These are phyloP conservation scores for Pachypanchax playfairii DNA, from an alignment of 2,113 vertebrate genomes.

Conservation along the genomic window DNA sequence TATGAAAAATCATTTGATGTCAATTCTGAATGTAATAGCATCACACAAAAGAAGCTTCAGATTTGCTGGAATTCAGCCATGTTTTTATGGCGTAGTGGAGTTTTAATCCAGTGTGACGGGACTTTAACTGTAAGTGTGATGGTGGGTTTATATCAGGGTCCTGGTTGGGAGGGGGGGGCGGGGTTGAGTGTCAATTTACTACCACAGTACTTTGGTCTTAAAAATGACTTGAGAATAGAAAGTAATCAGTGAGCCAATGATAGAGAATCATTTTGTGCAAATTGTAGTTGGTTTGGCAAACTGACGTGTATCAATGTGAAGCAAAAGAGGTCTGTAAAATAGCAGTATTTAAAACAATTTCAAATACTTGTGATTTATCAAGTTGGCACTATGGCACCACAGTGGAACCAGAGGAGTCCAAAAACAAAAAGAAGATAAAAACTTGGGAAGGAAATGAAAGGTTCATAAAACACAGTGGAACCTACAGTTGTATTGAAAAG, in stretches of 20 bases:
- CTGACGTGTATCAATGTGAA: conserved; percentile 38
- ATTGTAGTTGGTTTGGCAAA: conserved; percentile 67
- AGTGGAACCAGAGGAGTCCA: conserved; percentile 69
- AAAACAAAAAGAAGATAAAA: conserved; percentile 31
- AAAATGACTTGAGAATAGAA: conserved; percentile 67
- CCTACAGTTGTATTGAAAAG: conserved; percentile 69
- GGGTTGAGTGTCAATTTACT: conserved; percentile 63
- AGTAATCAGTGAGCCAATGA: conserved; percentile 60
- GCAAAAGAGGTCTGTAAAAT: conserved; percentile 51
- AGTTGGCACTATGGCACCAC: conserved; percentile 73
- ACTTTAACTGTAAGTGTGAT: conserved; percentile 36
- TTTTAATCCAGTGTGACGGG: too few species aligned
- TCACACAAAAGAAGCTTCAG: too few species aligned
- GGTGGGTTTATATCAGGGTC: conserved; percentile 34
- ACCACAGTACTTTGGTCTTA: conserved; percentile 83
- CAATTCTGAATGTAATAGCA: too few species aligned
- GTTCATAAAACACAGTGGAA: conserved; percentile 65
- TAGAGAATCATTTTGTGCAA: conserved; percentile 69
- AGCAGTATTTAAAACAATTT: conserved; percentile 55
- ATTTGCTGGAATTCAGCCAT: too few species aligned
- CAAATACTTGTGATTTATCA: conserved; percentile 60
- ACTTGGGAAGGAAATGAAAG: neutral
- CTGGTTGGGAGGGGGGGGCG: conserved; percentile 16
- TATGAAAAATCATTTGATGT: too few species aligned
- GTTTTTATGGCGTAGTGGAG: too few species aligned